phyloP scores from a whole-genome alignment of 1,140 invertebrate genomes.

The Diploscapter pachys region DNA sequence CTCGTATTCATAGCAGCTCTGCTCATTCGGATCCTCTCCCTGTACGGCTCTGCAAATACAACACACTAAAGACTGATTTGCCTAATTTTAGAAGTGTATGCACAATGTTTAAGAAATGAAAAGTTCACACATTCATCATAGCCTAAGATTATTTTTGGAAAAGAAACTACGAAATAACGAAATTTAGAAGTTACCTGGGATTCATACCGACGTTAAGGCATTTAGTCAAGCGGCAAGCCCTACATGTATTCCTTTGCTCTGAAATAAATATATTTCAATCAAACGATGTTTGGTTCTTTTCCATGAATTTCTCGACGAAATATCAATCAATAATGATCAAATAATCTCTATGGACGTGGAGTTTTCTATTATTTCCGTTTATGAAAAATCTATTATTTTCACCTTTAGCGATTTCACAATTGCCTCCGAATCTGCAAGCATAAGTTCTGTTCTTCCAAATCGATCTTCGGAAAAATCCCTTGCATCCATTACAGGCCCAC shows the following conservation, averaged over 20 bases:
- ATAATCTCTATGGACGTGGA: background rate
- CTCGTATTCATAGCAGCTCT: constrained; percentile 18
- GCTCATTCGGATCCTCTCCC: constrained; percentile 17
- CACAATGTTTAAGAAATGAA: too few relatives aligned
- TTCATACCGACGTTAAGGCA: constrained; percentile 53
- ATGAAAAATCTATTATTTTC: background rate
- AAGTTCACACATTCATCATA: too few relatives aligned
- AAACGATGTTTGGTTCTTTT: constrained; percentile 11
- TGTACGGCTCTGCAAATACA: constrained; percentile 8
- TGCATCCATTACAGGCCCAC: constrained; percentile 47
- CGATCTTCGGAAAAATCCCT: constrained; percentile 52
- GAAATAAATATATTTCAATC: constrained; percentile 10
- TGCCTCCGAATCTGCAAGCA: constrained; percentile 44
- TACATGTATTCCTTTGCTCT: constrained; percentile 54
- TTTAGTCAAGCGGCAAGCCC: constrained; percentile 46
- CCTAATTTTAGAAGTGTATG: too few relatives aligned
- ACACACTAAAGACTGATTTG: too few relatives aligned
- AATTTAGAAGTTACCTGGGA: constrained; percentile 13
- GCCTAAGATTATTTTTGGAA: too few relatives aligned
- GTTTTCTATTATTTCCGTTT: background rate
- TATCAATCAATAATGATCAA: background rate
- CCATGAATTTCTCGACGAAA: background rate
- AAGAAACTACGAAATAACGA: too few relatives aligned
- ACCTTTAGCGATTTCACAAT: constrained; percentile 48
- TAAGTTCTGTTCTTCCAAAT: constrained; percentile 55